Base-by-base conservation (phyloP, 1,140 invertebrate genomes). In the Drosophila seguyi region DNA sequence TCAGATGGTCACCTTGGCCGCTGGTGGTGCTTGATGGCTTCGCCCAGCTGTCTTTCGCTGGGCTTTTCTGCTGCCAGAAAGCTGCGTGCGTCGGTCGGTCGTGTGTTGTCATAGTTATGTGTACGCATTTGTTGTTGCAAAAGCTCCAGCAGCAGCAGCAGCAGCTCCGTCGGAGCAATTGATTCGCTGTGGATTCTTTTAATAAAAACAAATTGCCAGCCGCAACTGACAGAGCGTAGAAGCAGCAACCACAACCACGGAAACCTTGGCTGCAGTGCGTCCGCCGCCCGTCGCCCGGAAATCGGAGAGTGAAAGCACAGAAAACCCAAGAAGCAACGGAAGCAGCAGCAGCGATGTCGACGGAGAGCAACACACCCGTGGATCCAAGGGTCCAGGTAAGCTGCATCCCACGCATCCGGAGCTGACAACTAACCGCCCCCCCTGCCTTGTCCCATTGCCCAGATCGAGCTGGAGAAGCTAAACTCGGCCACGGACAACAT, bases 401-500 rank as follows among this genome's bases (percentile, higher is more conserved):
- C 52, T 18, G n/a, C 25, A 6, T 25, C 34, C 52, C 52, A 55
- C 31, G 18, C 50, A 36, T 16, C 14, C 8, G 4, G 14, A 25
- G 3, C n/a, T 34, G 36, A 11, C 20, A 4, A 55, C 52, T 55
- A 38, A 55, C 14, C 20, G 10, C 7, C 4, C 25, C 2, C 25
- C 25, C 25, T 25, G n/a, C 36, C 7, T 10, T 38, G 44, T 31
- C 27, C n/a, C n/a, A n/a, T n/a, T 57, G 38, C 29, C 41, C 94
- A 99, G 97, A 95, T 98, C 83, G 98, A 99, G 93, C 94, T 99
- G 90, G 98, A 99, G 93, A 97, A 97, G 91, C 93, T 99, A 68
- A 99, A 99, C 93, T 97, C 96, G 83, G 97, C 98, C 31, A 99
- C 98, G 34, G 97, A 99, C 93, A 97, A 98, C 92, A 99, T 99